Conservation (phyloP, 2,888 invertebrate species). For the Drosophila incognita region DNA sequence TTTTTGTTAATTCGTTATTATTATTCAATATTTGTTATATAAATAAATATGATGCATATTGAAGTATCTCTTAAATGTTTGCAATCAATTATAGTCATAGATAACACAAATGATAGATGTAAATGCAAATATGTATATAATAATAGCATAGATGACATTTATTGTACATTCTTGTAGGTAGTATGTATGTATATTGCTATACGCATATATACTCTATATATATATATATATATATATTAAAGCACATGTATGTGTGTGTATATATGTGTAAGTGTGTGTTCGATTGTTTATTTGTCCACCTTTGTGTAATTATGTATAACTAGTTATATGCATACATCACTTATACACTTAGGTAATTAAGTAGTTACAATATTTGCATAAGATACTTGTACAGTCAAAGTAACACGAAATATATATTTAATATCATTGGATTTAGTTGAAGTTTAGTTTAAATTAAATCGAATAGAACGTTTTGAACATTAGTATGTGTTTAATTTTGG, state of each 20-base stretch:
- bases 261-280: constrained; percentile 8
- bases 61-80: constrained; percentile 53
- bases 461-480: constrained; percentile 53
- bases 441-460: constrained; percentile 58
- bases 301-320: constrained; percentile 40
- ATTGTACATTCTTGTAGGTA: constrained; percentile 58
- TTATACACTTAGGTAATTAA: constrained; percentile 39
- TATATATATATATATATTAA: constrained; percentile 40
- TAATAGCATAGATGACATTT: constrained; percentile 50
- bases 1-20: constrained; percentile 15
- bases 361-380: constrained; percentile 32
- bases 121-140: constrained; percentile 42
- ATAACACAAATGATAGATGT: constrained; percentile 75
- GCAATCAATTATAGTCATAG: constrained; percentile 81
- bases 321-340: constrained; percentile 51
- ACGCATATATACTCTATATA: constrained; percentile 31
- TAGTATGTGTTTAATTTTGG: constrained; percentile 20
- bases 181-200: constrained; percentile 35
- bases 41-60: constrained; percentile 66
- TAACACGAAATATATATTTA: constrained; percentile 66
- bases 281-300: constrained; percentile 16
- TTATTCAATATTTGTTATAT: constrained; percentile 46
- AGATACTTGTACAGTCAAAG: constrained; percentile 55
- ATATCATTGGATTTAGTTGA: constrained; percentile 41
- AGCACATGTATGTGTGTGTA: constrained; percentile 9